Evolutionary conservation across 2,888 invertebrate genomes (phyloP).

Genomic region (Drosophila basisetae): DNA sequence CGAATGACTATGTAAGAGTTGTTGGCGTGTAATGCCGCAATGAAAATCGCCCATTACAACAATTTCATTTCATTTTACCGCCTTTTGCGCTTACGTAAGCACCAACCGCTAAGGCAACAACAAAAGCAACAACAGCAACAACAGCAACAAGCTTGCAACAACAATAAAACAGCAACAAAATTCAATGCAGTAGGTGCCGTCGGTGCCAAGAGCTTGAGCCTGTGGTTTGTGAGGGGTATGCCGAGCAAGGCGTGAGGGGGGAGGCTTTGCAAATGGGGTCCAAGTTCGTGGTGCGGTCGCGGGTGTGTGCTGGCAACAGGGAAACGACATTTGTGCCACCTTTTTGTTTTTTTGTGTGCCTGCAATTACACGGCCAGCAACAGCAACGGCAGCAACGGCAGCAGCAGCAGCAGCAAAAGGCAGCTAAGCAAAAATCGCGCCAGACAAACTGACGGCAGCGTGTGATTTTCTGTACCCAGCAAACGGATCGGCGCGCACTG

Average conservation of each 20-base stretch:
- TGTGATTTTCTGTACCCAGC: constrained; percentile 68
- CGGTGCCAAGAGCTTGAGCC: constrained; percentile 57
- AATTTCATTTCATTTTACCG: constrained; percentile 80
- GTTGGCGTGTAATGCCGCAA: constrained; percentile 74
- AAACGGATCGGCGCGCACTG: constrained; percentile 27
- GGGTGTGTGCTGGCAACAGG: constrained; percentile 46
- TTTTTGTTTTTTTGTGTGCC: constrained; percentile 58
- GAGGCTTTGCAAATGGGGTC: constrained; percentile 13
- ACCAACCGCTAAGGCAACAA: constrained; percentile 36
- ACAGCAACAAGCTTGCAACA: constrained; percentile 14
- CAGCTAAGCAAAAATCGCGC: constrained; percentile 71
- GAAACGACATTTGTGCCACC: constrained; percentile 76
- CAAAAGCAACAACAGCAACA: constrained; percentile 25
- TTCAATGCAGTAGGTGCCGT: constrained; percentile 58
- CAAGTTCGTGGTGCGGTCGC: constrained; percentile 21
- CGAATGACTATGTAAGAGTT: constrained; percentile 46
- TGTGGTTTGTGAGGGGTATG: constrained; percentile 12
- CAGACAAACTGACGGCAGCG: constrained; percentile 78
- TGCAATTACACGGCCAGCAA: constrained; percentile 73
- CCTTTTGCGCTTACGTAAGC: constrained; percentile 77
- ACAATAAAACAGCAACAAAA: constrained; percentile 17
- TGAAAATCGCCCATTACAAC: constrained; percentile 81
- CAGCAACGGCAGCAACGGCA: constrained; percentile 22
- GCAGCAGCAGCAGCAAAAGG: constrained; percentile 34
- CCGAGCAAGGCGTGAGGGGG: background rate